phyloP scores from a whole-genome alignment of 1,140 invertebrate genomes.

The Pachypsylla venusta region DNA sequence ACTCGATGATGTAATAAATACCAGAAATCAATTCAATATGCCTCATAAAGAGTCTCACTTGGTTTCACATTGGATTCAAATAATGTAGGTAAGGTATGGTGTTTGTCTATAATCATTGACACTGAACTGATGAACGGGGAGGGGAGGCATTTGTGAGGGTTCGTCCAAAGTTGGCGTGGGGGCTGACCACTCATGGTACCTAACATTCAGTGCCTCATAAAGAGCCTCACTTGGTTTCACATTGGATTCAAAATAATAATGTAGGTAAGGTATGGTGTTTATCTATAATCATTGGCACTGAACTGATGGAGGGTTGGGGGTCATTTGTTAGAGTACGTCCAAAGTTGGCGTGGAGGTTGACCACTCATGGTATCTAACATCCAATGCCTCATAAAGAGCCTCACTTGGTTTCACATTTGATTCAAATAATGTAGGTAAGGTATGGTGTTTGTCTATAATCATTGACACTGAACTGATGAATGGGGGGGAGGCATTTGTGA shows the following conservation, averaged over 20 bases:
- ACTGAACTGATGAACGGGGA: not conserved
- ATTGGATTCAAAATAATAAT: constrained; percentile 9
- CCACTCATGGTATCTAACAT: not conserved
- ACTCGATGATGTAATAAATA: no score
- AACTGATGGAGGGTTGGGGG: not conserved
- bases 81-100: constrained; percentile 37
- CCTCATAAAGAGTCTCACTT: constrained; percentile 29
- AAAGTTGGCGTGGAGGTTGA: not conserved
- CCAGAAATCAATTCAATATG: no score
- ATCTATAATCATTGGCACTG: constrained; percentile 7
- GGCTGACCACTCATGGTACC: not conserved
- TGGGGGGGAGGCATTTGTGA: not conserved
- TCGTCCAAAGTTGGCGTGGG: not conserved
- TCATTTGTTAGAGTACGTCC: not conserved
- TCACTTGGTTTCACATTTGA: constrained; percentile 30
- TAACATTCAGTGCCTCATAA: constrained; percentile 5
- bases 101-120: not conserved
- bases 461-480: not conserved
- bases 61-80: constrained; percentile 32
- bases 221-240: constrained; percentile 19
- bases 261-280: constrained; percentile 11
- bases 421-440: constrained; percentile 42
- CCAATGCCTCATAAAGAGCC: constrained; percentile 24
- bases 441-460: constrained; percentile 4
- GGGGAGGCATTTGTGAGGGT: not conserved